Evolutionary conservation across 2,113 vertebrate genomes (phyloP).

Genomic region (Ceyx margarethae): DNA sequence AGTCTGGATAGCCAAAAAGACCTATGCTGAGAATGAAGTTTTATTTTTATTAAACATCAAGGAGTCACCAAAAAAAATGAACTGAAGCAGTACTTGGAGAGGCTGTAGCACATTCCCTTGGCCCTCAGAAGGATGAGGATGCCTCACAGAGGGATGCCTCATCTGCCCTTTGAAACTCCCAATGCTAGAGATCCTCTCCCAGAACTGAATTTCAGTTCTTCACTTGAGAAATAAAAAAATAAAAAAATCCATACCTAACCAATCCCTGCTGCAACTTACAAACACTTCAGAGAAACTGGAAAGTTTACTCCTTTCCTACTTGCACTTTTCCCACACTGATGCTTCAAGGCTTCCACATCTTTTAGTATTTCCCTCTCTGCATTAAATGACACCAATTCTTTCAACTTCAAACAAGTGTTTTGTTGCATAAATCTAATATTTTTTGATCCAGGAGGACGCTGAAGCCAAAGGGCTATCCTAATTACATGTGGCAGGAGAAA

Average conservation of each 20-base stretch:
- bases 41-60: neutral
- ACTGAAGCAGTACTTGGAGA: neutral
- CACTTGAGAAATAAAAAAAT: neutral
- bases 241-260: neutral
- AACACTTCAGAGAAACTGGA: neutral
- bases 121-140: neutral
- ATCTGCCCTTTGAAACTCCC: neutral
- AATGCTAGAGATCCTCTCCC: neutral
- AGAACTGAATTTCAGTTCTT: neutral
- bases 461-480: neutral
- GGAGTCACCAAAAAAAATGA: neutral
- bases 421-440: neutral
- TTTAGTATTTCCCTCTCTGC: neutral
- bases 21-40: neutral
- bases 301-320: neutral
- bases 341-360: neutral
- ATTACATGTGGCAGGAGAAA: neutral
- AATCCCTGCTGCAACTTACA: neutral
- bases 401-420: neutral
- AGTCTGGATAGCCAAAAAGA: neutral
- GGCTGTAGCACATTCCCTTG: fast-evolving
- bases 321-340: neutral
- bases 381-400: neutral
- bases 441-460: neutral
- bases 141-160: neutral